Evolutionary conservation across 30 jellyfish, hydroid and myxozoan species (phyloP), one percentile per base, ranked within the genome.

Genomic region (Aurelia aurita): DNA sequence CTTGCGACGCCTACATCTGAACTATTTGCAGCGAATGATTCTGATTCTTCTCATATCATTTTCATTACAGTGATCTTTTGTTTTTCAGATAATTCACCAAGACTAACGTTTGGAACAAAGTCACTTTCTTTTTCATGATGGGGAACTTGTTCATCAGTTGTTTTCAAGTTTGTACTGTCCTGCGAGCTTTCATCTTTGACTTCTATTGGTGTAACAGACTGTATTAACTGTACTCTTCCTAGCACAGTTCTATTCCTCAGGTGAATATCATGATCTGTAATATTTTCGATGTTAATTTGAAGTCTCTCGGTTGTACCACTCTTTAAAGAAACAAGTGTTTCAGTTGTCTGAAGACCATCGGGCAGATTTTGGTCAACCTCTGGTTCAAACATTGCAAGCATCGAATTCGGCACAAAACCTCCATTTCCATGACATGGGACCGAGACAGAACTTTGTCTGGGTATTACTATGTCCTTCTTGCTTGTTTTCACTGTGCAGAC

Each of bases 351-450:
- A 22, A 60, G 32, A 2, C 32, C 72, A 60, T 60, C 32, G 29
- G 72, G 32, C 2, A 60, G 2, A 3, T 35, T 18, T 54, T 60
- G 72, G 72, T 60, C 35, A 5, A 60, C 2, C 72, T 60, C 23
- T 60, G 29, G 72, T 60, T 60, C 72, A 60, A 60, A 60, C 72
- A 60, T 60, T 60, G 72, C 72, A 21, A 60, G 72, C 39, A 31
- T 31, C 32, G 29, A 22, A 1, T 60, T 60, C 14, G 72, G 72
- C 35, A 60, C 27, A 60, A 60, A 60, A 58, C 9, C 23, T 58
- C 70, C n/a, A 58, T 58, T 58, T 58, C 23, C 70, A 58, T 32
- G 23, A 18, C 70, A 58, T 7, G 10, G 23, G 23, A 58, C 70
- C 23, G 70, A 7, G 70, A 58, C 20, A 58, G 70, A 18, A 19